A percentile compares a stretch with the other conserved stretches of the same genome.
Evolutionary conservation across 2,888 invertebrate species (phyloP).

Genomic region (Eulithis prunata): DNA sequence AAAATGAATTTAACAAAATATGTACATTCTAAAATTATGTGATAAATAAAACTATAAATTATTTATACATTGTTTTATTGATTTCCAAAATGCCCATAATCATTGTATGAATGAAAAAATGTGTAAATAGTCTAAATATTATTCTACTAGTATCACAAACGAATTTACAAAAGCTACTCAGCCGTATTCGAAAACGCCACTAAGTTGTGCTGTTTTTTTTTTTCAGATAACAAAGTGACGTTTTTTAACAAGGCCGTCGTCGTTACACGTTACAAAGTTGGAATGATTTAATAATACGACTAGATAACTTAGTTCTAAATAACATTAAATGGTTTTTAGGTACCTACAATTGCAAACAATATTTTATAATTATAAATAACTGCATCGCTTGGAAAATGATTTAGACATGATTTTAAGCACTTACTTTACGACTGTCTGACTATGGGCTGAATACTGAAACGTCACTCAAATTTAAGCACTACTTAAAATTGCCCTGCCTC

Average conservation of each 20-base stretch:
- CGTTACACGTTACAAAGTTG: constrained; percentile 16
- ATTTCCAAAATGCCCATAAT: constrained; percentile 19
- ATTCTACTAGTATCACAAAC: constrained; percentile 14
- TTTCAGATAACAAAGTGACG: not conserved
- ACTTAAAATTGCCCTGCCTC: too few species aligned
- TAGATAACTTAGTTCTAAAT: constrained; percentile 15
- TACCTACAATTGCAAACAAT: not conserved
- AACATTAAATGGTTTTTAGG: constrained; percentile 7
- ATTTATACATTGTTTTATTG: constrained; percentile 10
- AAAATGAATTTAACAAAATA: too few species aligned
- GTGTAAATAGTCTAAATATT: constrained; percentile 12
- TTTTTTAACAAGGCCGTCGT: constrained; percentile 8
- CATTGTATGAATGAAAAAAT: constrained; percentile 7
- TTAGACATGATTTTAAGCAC: too few species aligned
- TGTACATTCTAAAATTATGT: not conserved
- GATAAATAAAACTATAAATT: not conserved
- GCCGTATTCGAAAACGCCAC: constrained; percentile 9
- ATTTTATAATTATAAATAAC: too few species aligned
- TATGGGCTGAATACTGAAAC: too few species aligned
- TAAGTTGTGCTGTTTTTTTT: not conserved
- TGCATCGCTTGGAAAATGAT: too few species aligned
- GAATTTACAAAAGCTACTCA: constrained; percentile 21
- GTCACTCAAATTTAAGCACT: too few species aligned
- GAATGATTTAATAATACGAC: constrained; percentile 22
- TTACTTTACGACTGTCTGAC: too few species aligned